Conservation (phyloP, 2,797 vertebrate genomes). For the Fundulus diaphanus region DNA sequence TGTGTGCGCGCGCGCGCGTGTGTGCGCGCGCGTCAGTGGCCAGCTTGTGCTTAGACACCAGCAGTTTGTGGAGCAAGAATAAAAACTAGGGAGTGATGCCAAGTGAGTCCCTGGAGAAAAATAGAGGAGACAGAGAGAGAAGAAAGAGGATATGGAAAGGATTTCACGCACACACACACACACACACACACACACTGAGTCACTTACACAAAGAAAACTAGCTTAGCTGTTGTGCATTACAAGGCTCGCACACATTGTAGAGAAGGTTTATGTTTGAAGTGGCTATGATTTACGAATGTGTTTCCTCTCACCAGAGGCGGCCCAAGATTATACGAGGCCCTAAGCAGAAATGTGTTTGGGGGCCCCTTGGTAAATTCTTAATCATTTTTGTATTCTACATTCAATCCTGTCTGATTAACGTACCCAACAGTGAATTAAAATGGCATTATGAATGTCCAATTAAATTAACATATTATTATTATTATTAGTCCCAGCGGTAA, state of each 20-base stretch:
- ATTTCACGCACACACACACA: conserved; percentile 37
- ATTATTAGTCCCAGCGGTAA: no score
- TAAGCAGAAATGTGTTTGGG: not conserved
- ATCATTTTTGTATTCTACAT: not conserved
- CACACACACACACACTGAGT: no score
- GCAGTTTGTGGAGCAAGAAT: conserved; percentile 79
- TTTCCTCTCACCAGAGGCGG: not conserved
- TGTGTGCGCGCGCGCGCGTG: conserved; percentile 16
- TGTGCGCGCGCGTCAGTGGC: conserved; percentile 30
- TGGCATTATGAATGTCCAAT: no score
- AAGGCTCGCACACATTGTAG: conserved; percentile 16
- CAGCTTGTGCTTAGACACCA: conserved; percentile 78
- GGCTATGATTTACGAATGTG: not conserved
- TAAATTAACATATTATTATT: no score
- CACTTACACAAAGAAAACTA: conserved; percentile 45
- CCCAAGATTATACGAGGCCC: not conserved
- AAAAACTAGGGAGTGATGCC: conserved; percentile 80
- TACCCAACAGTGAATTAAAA: not conserved
- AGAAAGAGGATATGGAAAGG: conserved; percentile 75
- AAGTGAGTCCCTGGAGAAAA: conserved; percentile 79
- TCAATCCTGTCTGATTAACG: not conserved
- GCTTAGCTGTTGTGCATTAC: conserved; percentile 4
- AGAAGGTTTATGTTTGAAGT: not conserved
- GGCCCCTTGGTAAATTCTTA: not conserved
- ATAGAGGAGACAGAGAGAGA: conserved; percentile 76